A percentile compares a stretch with the other conserved stretches of the same genome.
Evolutionary conservation across 2,797 vertebrate genomes (phyloP).

Genomic region (Pangasius djambal): DNA sequence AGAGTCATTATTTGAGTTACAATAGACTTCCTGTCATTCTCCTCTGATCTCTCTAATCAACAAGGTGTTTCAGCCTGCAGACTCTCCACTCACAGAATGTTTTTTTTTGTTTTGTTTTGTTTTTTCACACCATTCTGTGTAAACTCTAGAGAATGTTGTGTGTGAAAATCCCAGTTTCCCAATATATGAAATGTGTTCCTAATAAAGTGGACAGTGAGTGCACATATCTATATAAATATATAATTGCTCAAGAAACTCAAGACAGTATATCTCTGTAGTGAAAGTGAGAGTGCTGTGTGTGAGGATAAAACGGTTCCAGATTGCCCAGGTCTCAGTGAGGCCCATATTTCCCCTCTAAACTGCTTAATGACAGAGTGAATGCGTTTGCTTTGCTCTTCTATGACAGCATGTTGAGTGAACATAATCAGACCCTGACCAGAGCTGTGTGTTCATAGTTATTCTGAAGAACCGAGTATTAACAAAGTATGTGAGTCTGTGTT

Average conservation of each 20-base stretch:
- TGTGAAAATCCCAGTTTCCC: too few relatives aligned
- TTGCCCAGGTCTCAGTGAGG: slow-evolving; percentile 74
- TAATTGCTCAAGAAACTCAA: background rate
- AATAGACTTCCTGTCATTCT: too few relatives aligned
- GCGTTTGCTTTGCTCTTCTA: slow-evolving; percentile 54
- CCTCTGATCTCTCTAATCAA: too few relatives aligned
- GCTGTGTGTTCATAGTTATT: background rate
- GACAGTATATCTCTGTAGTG: slow-evolving; percentile 17
- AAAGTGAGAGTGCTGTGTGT: slow-evolving; percentile 77
- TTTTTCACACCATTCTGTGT: too few relatives aligned
- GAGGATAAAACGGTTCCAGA: slow-evolving; percentile 74
- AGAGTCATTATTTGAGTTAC: too few relatives aligned
- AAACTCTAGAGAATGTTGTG: too few relatives aligned
- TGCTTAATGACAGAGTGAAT: slow-evolving; percentile 76
- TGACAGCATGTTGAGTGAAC: slow-evolving; percentile 74
- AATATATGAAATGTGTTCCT: too few relatives aligned
- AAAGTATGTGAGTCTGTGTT: slow-evolving; percentile 22
- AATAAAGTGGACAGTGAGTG: too few relatives aligned
- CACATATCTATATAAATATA: too few relatives aligned
- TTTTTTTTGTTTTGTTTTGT: too few relatives aligned
- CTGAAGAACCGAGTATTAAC: background rate
- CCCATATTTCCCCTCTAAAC: slow-evolving; percentile 68
- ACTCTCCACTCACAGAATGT: too few relatives aligned
- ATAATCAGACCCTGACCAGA: slow-evolving; percentile 64
- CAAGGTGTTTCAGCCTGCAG: too few relatives aligned